Evolutionary conservation across 1,140 invertebrate genomes (phyloP).

Genomic region (Anoplolepis gracilipes): DNA sequence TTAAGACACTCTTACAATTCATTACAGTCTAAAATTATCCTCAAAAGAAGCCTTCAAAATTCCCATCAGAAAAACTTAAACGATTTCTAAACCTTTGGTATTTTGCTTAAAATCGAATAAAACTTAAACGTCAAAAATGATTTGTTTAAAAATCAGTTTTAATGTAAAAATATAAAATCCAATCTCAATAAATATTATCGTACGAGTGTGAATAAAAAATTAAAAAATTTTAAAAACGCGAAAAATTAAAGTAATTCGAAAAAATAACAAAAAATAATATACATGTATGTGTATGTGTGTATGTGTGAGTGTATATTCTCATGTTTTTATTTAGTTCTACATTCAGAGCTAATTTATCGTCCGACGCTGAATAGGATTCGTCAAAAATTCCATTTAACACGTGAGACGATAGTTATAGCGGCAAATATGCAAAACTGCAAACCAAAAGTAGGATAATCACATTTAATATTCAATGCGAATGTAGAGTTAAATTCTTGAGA

Average conservation of each 20-base stretch:
- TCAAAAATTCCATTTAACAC: not conserved
- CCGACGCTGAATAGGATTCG: not conserved
- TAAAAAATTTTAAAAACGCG: not conserved
- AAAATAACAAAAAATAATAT: not conserved
- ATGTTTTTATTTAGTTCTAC: not conserved
- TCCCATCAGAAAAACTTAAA: not conserved
- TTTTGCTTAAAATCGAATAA: not conserved
- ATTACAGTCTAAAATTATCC: not conserved
- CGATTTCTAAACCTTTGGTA: not conserved
- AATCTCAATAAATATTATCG: not conserved
- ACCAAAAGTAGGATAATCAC: slow-evolving; percentile 11
- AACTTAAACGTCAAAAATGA: slow-evolving; percentile 24
- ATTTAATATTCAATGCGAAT: slow-evolving; percentile 22
- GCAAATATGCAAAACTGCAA: not conserved
- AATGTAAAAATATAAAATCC: not conserved
- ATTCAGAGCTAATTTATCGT: not conserved
- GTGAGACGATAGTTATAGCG: not conserved
- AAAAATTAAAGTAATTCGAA: not conserved
- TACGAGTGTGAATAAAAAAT: slow-evolving; percentile 8
- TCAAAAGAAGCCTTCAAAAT: not conserved
- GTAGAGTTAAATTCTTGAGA: not conserved
- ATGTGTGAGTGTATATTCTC: not conserved
- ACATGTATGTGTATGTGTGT: not conserved
- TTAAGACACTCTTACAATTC: slow-evolving; percentile 2
- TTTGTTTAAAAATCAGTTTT: not conserved